Base-by-base conservation (phyloP, 2,888 invertebrate species). In the Gibbula magus region DNA sequence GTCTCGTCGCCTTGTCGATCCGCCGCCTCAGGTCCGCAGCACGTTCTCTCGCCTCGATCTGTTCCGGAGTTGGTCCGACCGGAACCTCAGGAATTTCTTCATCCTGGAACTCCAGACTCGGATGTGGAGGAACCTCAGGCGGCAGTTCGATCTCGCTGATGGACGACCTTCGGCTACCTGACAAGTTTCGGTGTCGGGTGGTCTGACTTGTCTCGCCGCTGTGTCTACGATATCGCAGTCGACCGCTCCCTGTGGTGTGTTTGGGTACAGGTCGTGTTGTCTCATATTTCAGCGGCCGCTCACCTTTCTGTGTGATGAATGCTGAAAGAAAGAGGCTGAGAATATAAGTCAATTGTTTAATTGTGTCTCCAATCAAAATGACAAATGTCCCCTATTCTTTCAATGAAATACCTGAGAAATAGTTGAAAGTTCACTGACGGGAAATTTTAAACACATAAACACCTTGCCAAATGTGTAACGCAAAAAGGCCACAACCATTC, bases 201-300 rank as follows among this genome's bases (percentile, higher is more conserved):
- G 56, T 75, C 66, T 25, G 51, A 35, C 53, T 29, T 51, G 45
- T 25, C 51, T 45, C 25, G 13, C 52, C 29, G 0, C 52, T 52
- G 39, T 51, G 54, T 67, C 52, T 70, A 18, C 22, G 32, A 16
- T 75, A 54, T 52, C 45, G 22, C 52, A 22, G 54, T 32, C 20
- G 18, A 20, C 51, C 66, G 13, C 20, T 29, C n/a, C 0, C 25
- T 13, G 22, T 74, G 56, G 52, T 56, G 53, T 29, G n/a, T 29
- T 29, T 39, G 45, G 87, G 85, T 1, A 88, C 83, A 2, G 89
- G 90, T 66, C 86, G 82, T 18, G 89, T 89, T 20, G 88, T 87
- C 81, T 90, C 90, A 81, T 86, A 89, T 79, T 88, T 89, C 67
- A 89, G 61, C 20, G 88, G 88, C 56, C 90, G 82, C 20, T 88